Evolutionary conservation across 37 sponge, comb jelly and placozoan genomes (phyloP).

Genomic region (Aphrocallistes beatrix): DNA sequence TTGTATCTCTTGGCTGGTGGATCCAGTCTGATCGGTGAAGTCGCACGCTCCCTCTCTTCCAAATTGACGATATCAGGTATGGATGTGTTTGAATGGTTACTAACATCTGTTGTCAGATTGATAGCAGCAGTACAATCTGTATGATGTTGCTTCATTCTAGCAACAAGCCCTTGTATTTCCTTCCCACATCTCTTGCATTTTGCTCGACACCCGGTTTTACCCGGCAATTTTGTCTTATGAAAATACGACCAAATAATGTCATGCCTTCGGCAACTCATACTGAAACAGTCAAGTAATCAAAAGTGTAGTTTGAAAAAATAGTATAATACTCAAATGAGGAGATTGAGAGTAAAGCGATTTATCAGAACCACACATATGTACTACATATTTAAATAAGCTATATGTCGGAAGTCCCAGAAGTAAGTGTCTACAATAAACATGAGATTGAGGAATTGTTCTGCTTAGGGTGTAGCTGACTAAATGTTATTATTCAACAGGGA

Average conservation of each 20-base stretch:
- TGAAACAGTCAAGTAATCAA: not conserved
- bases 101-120: conserved; percentile 11
- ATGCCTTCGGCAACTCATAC: conserved; percentile 12
- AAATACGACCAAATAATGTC: not conserved
- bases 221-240: not conserved
- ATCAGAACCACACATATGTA: not conserved
- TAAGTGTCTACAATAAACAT: not conserved
- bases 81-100: not conserved
- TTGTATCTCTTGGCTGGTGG: conserved; percentile 17
- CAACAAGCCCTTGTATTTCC: conserved; percentile 9
- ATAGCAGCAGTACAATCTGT: conserved; percentile 9
- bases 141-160: not conserved
- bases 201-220: conserved; percentile 10
- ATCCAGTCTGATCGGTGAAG: conserved; percentile 15
- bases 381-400: not conserved
- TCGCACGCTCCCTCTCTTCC: conserved; percentile 13
- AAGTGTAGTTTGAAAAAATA: conserved; percentile 4
- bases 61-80: conserved; percentile 10
- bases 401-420: not conserved
- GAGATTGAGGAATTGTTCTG: not conserved
- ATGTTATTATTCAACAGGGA: not conserved
- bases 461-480: not conserved
- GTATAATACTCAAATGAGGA: not conserved
- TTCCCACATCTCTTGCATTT: conserved; percentile 1
- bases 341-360: conserved; percentile 11